A percentile compares a stretch with the other conserved stretches of the same genome.
Conservation (phyloP, 2,888 invertebrate species). For the Agonopterix arenella region DNA sequence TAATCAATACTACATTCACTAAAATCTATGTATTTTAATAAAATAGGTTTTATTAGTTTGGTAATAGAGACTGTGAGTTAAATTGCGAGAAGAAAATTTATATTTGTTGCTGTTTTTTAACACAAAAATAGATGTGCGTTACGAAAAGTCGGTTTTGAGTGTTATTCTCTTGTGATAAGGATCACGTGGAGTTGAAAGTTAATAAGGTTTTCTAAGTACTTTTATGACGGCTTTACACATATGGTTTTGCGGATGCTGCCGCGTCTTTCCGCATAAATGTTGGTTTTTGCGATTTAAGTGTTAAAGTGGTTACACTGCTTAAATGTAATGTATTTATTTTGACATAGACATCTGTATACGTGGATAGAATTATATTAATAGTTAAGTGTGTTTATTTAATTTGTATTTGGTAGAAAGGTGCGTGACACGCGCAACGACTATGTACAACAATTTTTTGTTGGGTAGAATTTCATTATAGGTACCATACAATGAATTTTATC, state of each 20-base stretch:
- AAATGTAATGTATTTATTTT: background rate
- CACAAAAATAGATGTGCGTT: background rate
- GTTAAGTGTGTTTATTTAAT: no score
- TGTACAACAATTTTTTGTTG: no score
- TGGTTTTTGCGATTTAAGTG: constrained; percentile 29
- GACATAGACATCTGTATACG: background rate
- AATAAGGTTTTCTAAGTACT: constrained; percentile 14
- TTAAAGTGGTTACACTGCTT: background rate
- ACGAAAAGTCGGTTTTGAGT: background rate
- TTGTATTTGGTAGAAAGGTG: no score
- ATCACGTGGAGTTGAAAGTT: background rate
- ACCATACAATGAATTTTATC: no score
- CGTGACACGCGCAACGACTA: no score
- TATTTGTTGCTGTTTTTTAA: background rate
- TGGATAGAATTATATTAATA: no score
- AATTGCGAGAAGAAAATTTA: background rate
- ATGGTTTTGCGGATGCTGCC: constrained; percentile 29
- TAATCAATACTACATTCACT: constrained; percentile 7
- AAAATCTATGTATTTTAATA: background rate
- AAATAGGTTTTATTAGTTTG: no score
- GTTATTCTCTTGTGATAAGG: background rate
- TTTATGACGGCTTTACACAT: constrained; percentile 27
- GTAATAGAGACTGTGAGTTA: background rate
- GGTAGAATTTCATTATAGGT: no score
- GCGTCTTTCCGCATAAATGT: constrained; percentile 23